Base-by-base conservation (phyloP, 2,797 vertebrate species). In the Peromyscus eremicus region DNA sequence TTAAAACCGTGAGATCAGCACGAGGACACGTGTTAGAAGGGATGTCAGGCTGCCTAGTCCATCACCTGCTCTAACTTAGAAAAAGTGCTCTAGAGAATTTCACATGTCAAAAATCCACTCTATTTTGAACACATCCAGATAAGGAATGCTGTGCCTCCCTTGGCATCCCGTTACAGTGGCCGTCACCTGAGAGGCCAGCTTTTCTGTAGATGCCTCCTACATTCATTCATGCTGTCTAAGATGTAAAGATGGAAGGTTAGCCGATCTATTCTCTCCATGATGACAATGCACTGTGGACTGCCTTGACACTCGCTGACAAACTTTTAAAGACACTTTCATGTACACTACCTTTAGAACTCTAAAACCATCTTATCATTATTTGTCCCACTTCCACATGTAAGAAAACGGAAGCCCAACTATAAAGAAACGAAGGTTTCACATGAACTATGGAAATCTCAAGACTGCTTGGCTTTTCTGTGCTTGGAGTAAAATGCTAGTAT, bases 91-190 rank as follows among this genome's bases (percentile, higher is more conserved):
- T 94, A 62, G 89, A 92, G 46, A 91, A 97, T 81, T 95, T 87
- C 55, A 92, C 46, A 55, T 91, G 43, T 91, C 80, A 95, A 96
- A 94, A 97, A 93, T 64, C 85, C 21, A 81, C 89, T 91, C 91
- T 97, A 71, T 94, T 95, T 97, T 95, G 16, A 94, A 92, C 89
- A 91, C 40, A 77, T 43, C 23, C 86, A 92, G 95, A 85, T 73
- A 96, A 92, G 94, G 80, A 94, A 66, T 92, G 92, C 37, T 94
- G 52, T 91, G 81, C 62, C 40, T 95, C 68, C 52, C 52, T 64
- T 83, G 29, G 37, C 43, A 91, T 91, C 75, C 87, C 70, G 91
- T 92, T 83, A 94, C 93, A 98, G 76, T 82, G 57, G 83, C 91
- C 80, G 27, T 92, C 86, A 94, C 49, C 23, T 95, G 19, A 43